Conservation (phyloP, 2,113 vertebrate genomes). For the Panurus biarmicus region DNA sequence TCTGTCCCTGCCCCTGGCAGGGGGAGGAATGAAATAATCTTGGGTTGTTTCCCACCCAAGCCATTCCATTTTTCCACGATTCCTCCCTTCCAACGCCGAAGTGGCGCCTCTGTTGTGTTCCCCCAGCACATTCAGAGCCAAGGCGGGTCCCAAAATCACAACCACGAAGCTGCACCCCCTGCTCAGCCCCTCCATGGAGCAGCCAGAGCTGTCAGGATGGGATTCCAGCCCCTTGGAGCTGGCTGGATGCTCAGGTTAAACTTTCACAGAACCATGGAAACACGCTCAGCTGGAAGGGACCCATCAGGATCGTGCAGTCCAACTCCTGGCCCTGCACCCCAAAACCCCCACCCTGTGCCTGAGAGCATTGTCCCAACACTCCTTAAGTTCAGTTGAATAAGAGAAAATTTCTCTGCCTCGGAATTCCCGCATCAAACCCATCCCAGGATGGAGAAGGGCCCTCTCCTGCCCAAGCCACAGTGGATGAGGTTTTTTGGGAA, state of each 20-base stretch:
- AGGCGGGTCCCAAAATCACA: not conserved
- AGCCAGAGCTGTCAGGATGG: fast-evolving
- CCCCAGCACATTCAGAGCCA: not conserved
- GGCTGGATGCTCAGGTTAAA: fast-evolving
- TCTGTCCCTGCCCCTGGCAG: not conserved
- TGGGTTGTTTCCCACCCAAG: not conserved
- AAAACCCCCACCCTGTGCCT: not conserved
- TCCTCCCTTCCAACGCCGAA: not conserved
- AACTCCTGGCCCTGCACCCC: not conserved
- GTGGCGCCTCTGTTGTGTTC: fast-evolving
- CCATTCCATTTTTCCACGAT: fast-evolving
- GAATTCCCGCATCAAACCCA: not conserved
- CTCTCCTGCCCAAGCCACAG: not conserved
- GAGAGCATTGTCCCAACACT: not conserved
- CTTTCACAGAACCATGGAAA: not conserved
- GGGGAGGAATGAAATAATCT: not conserved
- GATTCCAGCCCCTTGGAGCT: not conserved
- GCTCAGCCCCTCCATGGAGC: fast-evolving
- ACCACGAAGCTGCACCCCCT: fast-evolving
- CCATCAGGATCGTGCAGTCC: not conserved
- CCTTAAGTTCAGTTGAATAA: not conserved
- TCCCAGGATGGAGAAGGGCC: not conserved
- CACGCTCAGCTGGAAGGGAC: not conserved
- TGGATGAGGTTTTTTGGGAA: not conserved
- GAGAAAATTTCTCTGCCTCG: not conserved